phyloP scores from a whole-genome alignment of 1,140 invertebrate genomes.

The Colletes gigas region DNA sequence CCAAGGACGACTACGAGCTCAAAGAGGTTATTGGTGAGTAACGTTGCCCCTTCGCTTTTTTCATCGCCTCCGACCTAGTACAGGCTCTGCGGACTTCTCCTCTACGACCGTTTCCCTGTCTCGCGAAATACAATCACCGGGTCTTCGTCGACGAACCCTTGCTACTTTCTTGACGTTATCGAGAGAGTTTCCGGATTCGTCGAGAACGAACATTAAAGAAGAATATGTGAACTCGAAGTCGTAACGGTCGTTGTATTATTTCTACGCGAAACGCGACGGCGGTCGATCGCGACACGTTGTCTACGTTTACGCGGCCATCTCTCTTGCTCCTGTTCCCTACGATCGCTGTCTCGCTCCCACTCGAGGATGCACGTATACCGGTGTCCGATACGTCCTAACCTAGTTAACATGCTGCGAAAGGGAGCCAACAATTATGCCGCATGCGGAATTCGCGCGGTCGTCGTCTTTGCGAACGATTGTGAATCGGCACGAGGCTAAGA shows the following conservation, averaged over 20 bases:
- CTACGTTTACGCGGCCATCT: conserved; percentile 8
- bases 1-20: conserved; percentile 96
- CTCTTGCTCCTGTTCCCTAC: background rate
- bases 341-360: conserved; percentile 19
- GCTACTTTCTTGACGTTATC: conserved; percentile 18
- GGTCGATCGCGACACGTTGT: background rate
- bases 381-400: conserved; percentile 56
- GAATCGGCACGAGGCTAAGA: background rate
- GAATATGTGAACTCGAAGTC: background rate
- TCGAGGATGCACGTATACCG: conserved; percentile 31
- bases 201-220: conserved; percentile 3
- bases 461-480: background rate
- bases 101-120: background rate
- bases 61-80: background rate
- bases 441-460: background rate
- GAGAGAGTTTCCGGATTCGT: background rate
- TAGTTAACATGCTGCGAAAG: conserved; percentile 52
- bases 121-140: conserved; percentile 1
- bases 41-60: background rate
- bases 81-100: no score
- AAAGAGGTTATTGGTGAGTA: conserved; percentile 95
- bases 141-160: background rate
- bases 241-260: background rate
- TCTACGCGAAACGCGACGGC: background rate
- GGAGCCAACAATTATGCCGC: background rate